A percentile compares a stretch with the other conserved stretches of the same genome.
Evolutionary conservation across 2,888 invertebrate species (phyloP).

Genomic region (Apodemia mormo): DNA sequence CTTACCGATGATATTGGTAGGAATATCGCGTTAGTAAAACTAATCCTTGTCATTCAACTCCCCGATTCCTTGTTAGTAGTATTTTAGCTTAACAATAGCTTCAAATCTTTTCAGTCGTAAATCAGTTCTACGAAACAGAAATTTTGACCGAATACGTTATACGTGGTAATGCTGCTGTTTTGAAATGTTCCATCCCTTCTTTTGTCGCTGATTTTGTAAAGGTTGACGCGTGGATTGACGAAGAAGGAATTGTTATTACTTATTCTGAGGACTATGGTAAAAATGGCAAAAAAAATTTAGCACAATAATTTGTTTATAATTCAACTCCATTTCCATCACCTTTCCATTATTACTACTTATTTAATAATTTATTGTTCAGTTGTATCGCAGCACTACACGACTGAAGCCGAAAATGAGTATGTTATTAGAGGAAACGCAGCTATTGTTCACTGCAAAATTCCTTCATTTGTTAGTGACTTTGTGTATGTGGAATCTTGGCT

Average conservation of each 20-base stretch:
- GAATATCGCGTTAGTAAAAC: conserved; percentile 21
- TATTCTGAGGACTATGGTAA: conserved; percentile 88
- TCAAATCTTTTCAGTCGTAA: conserved; percentile 80
- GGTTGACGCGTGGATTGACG: conserved; percentile 91
- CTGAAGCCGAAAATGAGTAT: conserved; percentile 96
- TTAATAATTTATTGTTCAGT: conserved; percentile 83
- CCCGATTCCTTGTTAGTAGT: neutral
- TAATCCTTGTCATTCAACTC: conserved; percentile 21
- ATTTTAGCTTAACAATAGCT: conserved; percentile 11
- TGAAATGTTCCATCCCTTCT: conserved; percentile 94
- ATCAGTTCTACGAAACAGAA: conserved; percentile 94
- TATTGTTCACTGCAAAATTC: conserved; percentile 96
- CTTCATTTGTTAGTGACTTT: conserved; percentile 96
- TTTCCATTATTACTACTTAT: conserved; percentile 51
- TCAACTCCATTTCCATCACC: conserved; percentile 40
- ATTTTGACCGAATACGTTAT: conserved; percentile 95
- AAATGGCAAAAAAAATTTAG: conserved; percentile 51
- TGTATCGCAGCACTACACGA: conserved; percentile 93
- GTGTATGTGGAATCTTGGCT: conserved; percentile 93
- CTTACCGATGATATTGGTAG: conserved; percentile 89
- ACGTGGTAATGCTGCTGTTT: conserved; percentile 91
- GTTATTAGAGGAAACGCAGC: conserved; percentile 95
- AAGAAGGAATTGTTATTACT: conserved; percentile 85
- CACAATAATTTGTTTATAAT: conserved; percentile 50
- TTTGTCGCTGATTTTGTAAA: conserved; percentile 96